Conservation (phyloP, 2,797 vertebrate species). For the Podarcis siculus region DNA sequence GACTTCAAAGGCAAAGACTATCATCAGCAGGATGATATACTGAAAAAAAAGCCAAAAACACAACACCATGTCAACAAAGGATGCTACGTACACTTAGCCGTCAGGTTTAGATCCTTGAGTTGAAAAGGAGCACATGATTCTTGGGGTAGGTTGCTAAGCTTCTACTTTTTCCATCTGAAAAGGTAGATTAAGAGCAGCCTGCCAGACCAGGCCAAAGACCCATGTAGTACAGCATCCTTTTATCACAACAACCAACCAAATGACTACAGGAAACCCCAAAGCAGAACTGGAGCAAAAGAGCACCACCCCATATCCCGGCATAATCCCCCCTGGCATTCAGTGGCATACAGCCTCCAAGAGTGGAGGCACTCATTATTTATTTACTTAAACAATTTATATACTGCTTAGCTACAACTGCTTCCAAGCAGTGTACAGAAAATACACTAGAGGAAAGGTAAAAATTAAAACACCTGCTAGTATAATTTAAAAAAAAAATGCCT, state of each 20-base stretch:
- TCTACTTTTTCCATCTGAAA: neutral
- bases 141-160: neutral
- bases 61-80: neutral
- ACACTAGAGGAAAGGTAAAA: no score
- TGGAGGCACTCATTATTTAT: neutral
- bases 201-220: neutral
- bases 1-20: slow-evolving; percentile 83
- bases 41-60: slow-evolving; percentile 53
- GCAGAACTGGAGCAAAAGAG: neutral
- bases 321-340: neutral
- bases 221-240: neutral
- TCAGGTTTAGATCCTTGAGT: neutral
- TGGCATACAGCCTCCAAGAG: neutral
- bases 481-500: no score
- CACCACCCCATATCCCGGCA: neutral
- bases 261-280: neutral
- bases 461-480: no score
- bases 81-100: neutral
- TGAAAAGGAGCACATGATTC: neutral
- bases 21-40: slow-evolving; percentile 84
- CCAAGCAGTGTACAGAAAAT: no score
- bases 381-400: no score
- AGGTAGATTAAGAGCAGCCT: neutral
- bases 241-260: neutral
- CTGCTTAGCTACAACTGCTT: no score